Evolutionary conservation across 2,888 invertebrate genomes (phyloP).

Genomic region (Ptilodon capucinus): DNA sequence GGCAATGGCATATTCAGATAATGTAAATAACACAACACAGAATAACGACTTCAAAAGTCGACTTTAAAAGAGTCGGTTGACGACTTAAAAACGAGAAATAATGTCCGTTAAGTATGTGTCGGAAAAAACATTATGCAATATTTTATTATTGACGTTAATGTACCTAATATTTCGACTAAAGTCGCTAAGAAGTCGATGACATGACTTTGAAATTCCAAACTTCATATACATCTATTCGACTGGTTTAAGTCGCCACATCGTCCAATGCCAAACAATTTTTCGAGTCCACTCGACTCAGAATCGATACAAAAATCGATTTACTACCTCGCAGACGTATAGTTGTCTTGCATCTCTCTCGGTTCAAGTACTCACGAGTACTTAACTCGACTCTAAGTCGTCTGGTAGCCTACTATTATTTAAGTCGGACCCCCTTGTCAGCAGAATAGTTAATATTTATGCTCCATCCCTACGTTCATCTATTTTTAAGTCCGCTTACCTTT

Average conservation of each 20-base stretch:
- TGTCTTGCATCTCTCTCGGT: constrained; percentile 1
- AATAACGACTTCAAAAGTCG: constrained; percentile 43
- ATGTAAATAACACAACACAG: constrained; percentile 40
- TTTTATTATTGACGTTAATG: constrained; percentile 23
- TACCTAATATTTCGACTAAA: constrained; percentile 37
- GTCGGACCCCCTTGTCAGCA: background rate
- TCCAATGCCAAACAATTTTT: constrained; percentile 5
- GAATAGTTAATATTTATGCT: background rate
- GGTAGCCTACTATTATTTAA: background rate
- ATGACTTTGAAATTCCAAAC: constrained; percentile 12
- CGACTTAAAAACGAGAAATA: constrained; percentile 30
- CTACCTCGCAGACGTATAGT: background rate
- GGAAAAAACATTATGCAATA: constrained; percentile 21
- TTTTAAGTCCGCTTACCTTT: background rate
- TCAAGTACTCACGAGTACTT: background rate
- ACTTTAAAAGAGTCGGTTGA: constrained; percentile 21
- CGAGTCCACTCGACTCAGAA: background rate
- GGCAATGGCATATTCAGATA: constrained; percentile 63
- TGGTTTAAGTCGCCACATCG: constrained; percentile 15
- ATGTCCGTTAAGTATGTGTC: constrained; percentile 18
- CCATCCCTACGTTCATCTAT: background rate
- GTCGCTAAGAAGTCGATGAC: constrained; percentile 24
- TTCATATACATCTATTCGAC: constrained; percentile 2
- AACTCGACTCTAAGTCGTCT: background rate
- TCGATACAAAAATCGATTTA: background rate